A percentile compares a stretch with the other conserved stretches of the same genome.
Conservation (phyloP, 2,797 vertebrate genomes). For the Aulostomus chinensis region DNA sequence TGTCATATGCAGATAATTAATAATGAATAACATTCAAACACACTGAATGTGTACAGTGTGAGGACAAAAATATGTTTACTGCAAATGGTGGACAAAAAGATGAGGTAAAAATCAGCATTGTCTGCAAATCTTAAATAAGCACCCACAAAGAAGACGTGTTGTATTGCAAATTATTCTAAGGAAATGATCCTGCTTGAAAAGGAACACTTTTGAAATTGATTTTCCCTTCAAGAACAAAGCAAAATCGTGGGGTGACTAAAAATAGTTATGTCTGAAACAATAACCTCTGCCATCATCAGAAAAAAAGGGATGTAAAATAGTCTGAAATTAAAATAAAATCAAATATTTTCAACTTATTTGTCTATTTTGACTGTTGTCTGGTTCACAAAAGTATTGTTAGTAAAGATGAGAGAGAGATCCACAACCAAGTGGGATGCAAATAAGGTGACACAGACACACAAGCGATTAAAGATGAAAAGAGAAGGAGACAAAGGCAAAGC, state of each 20-base stretch:
- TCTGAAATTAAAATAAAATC: constrained; percentile 12
- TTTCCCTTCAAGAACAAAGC: constrained; percentile 41
- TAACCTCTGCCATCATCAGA: constrained; percentile 29
- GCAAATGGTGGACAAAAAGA: no score
- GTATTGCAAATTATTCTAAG: no score
- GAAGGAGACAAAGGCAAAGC: constrained; percentile 58
- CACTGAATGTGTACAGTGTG: no score
- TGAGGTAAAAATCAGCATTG: no score
- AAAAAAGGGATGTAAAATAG: constrained; percentile 10
- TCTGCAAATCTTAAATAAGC: no score
- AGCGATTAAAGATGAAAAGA: constrained; percentile 77
- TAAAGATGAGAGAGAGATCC: constrained; percentile 50
- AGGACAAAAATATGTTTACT: no score
- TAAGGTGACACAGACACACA: constrained; percentile 53
- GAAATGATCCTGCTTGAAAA: constrained; percentile 39
- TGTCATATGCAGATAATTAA: no score
- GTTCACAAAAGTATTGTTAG: constrained; percentile 27
- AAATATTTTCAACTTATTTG: constrained; percentile 23
- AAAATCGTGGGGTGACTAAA: constrained; percentile 38
- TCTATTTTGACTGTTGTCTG: constrained; percentile 18
- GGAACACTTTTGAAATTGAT: constrained; percentile 46
- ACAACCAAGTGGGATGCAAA: constrained; percentile 69
- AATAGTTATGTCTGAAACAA: constrained; percentile 48
- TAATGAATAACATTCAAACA: no score
- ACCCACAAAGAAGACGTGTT: no score